These are phyloP conservation scores for Hirtodrosophila trivittata DNA, from an alignment of 2,888 invertebrate species.

Conservation along the genomic window DNA sequence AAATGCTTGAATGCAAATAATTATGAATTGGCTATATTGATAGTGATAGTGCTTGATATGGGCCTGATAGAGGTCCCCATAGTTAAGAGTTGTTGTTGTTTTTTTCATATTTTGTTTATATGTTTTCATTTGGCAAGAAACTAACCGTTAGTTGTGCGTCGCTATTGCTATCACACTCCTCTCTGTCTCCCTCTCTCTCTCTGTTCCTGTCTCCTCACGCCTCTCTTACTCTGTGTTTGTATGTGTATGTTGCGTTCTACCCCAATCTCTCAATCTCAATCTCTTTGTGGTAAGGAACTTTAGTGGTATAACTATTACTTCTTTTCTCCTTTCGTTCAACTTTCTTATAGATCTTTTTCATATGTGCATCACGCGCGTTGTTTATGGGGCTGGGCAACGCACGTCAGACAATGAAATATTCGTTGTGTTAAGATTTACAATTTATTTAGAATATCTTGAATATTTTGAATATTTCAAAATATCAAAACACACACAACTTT, in stretches of 20 bases:
- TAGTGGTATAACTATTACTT: conserved; percentile 54
- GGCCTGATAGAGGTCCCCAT: too few species aligned
- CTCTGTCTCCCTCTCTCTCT: conserved; percentile 16
- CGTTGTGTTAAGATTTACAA: conserved; percentile 34
- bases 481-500: conserved; percentile 30
- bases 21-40: conserved; percentile 35
- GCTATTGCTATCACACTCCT: conserved; percentile 8
- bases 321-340: conserved; percentile 33
- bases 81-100: too few species aligned
- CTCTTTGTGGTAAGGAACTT: conserved; percentile 58
- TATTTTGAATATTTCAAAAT: too few species aligned
- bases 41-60: conserved; percentile 11
- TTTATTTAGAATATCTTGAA: conserved; percentile 32
- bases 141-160: conserved; percentile 60
- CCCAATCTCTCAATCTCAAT: conserved; percentile 11
- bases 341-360: conserved; percentile 56
- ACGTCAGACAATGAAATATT: conserved; percentile 71
- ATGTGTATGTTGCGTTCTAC: too few species aligned
- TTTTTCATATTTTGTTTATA: conserved; percentile 11
- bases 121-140: conserved; percentile 27
- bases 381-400: conserved; percentile 37
- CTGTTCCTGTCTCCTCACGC: conserved; percentile 15
- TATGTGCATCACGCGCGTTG: conserved; percentile 68
- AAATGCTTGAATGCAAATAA: conserved; percentile 42
- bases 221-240: conserved; percentile 21